Evolutionary conservation across 2,113 vertebrate genomes (phyloP).

Genomic region (Jacana jacana): DNA sequence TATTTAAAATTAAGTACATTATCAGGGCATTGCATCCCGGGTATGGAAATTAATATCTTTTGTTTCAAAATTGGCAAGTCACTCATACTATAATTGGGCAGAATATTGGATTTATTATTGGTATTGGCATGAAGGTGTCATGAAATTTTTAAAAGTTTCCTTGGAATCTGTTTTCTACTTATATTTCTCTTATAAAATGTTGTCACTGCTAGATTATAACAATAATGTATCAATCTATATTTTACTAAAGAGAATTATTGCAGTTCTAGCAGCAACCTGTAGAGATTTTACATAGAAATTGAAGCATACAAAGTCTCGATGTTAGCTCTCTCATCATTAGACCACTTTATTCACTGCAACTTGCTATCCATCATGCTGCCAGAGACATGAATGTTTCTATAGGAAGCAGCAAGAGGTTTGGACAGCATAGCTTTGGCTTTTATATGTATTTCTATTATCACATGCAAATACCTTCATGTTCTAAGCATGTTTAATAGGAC

Average conservation of each 20-base stretch:
- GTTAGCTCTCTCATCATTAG: neutral
- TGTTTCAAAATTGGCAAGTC: neutral
- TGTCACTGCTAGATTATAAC: neutral
- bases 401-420: neutral
- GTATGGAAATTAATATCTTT: neutral
- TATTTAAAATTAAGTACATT: neutral
- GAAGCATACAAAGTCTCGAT: neutral
- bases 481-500: neutral
- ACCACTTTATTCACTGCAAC: neutral
- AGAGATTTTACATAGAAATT: neutral
- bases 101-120: neutral
- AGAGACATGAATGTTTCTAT: neutral
- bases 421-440: neutral
- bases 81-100: neutral
- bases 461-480: neutral
- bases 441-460: neutral
- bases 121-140: neutral
- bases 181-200: neutral
- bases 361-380: neutral
- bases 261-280: neutral
- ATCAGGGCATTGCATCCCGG: neutral
- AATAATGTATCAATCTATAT: neutral
- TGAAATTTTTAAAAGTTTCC: neutral
- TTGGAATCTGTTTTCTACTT: neutral
- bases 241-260: neutral